Conservation (phyloP, 1,140 invertebrate genomes). For the Pristionchus pacificus region DNA sequence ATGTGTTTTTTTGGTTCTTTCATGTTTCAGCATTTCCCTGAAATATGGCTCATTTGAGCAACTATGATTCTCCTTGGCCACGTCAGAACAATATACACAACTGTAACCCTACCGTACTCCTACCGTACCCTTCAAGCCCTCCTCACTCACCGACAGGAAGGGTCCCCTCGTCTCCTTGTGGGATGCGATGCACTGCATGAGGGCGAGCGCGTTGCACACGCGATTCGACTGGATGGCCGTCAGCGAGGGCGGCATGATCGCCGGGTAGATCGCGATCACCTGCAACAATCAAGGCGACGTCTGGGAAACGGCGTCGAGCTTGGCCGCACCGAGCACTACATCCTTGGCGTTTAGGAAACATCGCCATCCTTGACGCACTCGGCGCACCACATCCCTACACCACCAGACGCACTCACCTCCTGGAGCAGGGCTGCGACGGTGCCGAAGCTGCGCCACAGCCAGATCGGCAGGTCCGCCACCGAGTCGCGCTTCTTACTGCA, state of each 20-base stretch:
- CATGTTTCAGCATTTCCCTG: too few species aligned
- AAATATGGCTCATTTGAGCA: too few species aligned
- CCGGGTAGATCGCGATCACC: constrained; percentile 90
- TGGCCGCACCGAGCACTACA: too few species aligned
- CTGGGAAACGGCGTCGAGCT: too few species aligned
- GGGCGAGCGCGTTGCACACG: constrained; percentile 93
- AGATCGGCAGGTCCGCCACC: constrained; percentile 88
- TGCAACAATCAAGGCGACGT: constrained; percentile 9
- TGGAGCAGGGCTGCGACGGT: constrained; percentile 91
- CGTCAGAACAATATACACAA: too few species aligned
- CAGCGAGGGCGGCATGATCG: constrained; percentile 90
- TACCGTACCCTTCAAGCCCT: background rate
- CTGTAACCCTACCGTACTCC: background rate
- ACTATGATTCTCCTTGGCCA: too few species aligned
- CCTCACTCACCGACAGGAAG: constrained; percentile 79
- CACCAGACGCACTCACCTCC: constrained; percentile 57
- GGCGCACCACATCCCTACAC: background rate
- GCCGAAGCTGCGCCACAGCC: constrained; percentile 98
- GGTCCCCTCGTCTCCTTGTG: constrained; percentile 92
- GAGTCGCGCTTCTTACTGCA: constrained; percentile 93
- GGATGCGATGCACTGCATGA: constrained; percentile 97
- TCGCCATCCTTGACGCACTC: too few species aligned
- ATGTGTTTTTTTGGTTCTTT: too few species aligned
- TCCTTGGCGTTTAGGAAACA: too few species aligned
- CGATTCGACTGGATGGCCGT: constrained; percentile 76